Evolutionary conservation across 2,888 invertebrate genomes (phyloP).

Genomic region (Ophion ellenae): DNA sequence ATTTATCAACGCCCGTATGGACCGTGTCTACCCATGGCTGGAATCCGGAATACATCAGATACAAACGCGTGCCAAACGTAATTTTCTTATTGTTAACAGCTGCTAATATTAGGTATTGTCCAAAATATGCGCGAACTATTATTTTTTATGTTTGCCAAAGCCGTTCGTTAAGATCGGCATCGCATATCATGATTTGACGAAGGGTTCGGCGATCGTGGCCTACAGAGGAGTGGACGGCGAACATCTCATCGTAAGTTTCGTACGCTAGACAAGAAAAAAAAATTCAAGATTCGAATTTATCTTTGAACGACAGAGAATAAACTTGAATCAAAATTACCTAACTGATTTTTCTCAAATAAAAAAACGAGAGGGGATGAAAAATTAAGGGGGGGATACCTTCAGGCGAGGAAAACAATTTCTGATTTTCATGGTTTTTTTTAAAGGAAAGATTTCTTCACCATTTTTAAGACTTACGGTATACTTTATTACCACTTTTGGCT

Average conservation of each 20-base stretch:
- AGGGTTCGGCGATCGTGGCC: conserved; percentile 43
- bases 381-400: too few relatives aligned
- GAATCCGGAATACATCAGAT: conserved; percentile 69
- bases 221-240: conserved; percentile 46
- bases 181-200: conserved; percentile 52
- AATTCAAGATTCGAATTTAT: background rate
- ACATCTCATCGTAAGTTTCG: conserved; percentile 43
- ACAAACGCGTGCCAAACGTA: conserved; percentile 70
- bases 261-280: background rate
- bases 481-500: too few relatives aligned
- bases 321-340: too few relatives aligned
- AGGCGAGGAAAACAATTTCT: too few relatives aligned
- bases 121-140: background rate
- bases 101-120: background rate
- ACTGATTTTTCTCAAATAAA: too few relatives aligned
- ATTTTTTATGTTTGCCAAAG: conserved; percentile 6
- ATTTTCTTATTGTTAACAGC: background rate
- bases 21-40: conserved; percentile 66
- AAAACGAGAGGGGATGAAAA: too few relatives aligned
- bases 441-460: too few relatives aligned
- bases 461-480: too few relatives aligned
- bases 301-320: background rate
- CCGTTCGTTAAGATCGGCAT: conserved; percentile 47
- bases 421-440: too few relatives aligned
- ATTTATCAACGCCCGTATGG: conserved; percentile 75